Conservation (phyloP, 2,113 vertebrate genomes). For the Gnathochromis pfefferi region DNA sequence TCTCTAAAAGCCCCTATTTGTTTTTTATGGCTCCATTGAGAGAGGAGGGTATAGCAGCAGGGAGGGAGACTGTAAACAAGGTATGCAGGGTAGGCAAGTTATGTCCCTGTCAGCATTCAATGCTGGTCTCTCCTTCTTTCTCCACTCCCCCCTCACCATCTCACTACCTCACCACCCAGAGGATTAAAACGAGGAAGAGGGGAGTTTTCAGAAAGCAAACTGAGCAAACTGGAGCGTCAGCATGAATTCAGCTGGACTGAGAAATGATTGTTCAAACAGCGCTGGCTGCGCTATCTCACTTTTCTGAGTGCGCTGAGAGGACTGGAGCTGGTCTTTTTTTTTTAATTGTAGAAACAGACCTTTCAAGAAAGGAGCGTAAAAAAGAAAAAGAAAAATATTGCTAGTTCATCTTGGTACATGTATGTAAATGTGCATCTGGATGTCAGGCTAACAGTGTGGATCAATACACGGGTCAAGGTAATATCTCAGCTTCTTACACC, state of each 20-base stretch:
- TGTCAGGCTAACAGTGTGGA: background rate
- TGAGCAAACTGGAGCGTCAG: conserved; percentile 61
- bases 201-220: conserved; percentile 57
- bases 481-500: background rate
- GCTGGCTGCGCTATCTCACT: conserved; percentile 35
- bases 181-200: conserved; percentile 58
- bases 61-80: conserved; percentile 70
- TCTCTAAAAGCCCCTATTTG: conserved; percentile 77
- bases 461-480: background rate
- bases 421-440: background rate
- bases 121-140: conserved; percentile 29
- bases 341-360: background rate
- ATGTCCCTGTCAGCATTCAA: conserved; percentile 68
- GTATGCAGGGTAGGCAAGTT: conserved; percentile 61
- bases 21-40: conserved; percentile 75
- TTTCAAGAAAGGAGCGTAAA: background rate
- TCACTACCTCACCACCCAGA: conserved; percentile 9
- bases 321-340: background rate
- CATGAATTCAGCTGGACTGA: conserved; percentile 59
- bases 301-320: background rate
- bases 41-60: conserved; percentile 42
- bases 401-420: background rate
- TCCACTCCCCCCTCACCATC: background rate
- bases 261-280: conserved; percentile 57
- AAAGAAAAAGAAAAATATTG: background rate